Conservation (phyloP, 2,113 vertebrate genomes). For the Gopherus flavomarginatus region DNA sequence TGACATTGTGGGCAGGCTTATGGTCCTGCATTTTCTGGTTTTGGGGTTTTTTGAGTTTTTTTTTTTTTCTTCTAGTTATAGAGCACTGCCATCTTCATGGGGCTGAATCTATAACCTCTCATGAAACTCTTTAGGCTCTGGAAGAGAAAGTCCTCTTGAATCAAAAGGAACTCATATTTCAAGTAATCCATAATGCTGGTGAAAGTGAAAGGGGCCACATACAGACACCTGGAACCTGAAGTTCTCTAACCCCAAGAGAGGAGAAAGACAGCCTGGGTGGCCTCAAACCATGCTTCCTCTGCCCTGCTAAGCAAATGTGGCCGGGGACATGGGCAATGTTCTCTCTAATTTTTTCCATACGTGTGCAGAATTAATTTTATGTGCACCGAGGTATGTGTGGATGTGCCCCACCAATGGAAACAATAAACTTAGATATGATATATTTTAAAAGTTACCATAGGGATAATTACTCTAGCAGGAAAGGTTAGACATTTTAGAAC, state of each 20-base stretch:
- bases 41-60: no score
- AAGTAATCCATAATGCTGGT: neutral
- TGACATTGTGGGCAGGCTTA: neutral
- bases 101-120: neutral
- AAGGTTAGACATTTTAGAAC: no score
- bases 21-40: neutral
- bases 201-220: neutral
- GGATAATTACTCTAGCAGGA: no score
- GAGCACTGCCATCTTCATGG: neutral
- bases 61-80: neutral
- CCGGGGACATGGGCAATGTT: neutral
- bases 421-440: no score
- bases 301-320: neutral
- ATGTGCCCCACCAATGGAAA: no score
- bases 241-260: neutral
- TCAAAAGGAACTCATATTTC: neutral
- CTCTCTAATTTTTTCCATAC: no score
- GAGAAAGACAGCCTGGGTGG: neutral
- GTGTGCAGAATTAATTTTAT: no score
- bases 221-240: neutral
- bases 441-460: no score
- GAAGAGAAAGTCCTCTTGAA: neutral
- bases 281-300: neutral
- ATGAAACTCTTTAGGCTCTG: neutral
- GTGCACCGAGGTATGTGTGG: no score